Percentiles rank a stretch among this genome's conserved stretches.
Evolutionary conservation across 2,888 invertebrate genomes (phyloP).

Genomic region (Heliconius erato): DNA sequence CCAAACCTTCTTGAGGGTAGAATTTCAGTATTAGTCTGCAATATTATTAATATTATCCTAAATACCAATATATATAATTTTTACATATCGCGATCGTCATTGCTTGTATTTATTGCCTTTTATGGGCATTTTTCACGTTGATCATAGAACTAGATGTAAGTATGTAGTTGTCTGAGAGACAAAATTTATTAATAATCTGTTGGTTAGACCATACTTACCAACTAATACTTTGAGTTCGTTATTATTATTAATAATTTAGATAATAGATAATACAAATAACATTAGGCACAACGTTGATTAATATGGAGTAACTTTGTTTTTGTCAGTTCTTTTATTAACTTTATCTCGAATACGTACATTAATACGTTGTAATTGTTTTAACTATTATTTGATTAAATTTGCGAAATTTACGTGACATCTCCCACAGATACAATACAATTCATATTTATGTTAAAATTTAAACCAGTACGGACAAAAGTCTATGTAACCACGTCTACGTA

Average conservation of each 20-base stretch:
- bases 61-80: constrained; percentile 13
- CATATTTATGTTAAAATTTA: background rate
- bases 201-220: constrained; percentile 20
- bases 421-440: constrained; percentile 6
- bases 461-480: background rate
- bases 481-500: background rate
- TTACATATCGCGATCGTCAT: constrained; percentile 8
- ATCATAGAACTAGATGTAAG: constrained; percentile 11
- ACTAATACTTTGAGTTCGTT: background rate
- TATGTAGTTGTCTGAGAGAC: constrained; percentile 27
- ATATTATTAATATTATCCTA: constrained; percentile 12
- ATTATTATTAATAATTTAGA: constrained; percentile 6
- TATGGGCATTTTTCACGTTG: constrained; percentile 10
- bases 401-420: background rate
- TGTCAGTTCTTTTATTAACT: background rate
- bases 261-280: constrained; percentile 3
- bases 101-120: background rate
- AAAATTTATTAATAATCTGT: constrained; percentile 7
- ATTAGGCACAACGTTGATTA: background rate
- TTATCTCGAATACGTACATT: constrained; percentile 20
- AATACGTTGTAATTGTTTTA: background rate
- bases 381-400: background rate
- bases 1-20: constrained; percentile 45
- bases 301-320: background rate
- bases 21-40: constrained; percentile 36